Evolutionary conservation across 2,113 vertebrate species (phyloP).

Genomic region (Pristiophorus japonicus): DNA sequence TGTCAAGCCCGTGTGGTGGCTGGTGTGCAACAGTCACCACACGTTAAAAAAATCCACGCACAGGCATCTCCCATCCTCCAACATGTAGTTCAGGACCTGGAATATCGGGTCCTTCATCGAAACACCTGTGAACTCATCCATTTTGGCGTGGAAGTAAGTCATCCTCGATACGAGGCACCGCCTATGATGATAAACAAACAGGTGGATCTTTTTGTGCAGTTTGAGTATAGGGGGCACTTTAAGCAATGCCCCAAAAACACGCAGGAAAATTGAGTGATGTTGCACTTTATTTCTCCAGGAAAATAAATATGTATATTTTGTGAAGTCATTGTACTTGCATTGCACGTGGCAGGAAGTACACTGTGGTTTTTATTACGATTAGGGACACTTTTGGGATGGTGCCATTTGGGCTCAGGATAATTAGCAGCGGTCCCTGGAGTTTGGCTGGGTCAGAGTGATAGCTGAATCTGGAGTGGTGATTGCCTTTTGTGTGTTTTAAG

Average conservation of each 20-base stretch:
- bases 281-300: background rate
- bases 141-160: too few species aligned
- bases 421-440: background rate
- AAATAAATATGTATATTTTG: background rate
- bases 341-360: background rate
- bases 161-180: too few species aligned
- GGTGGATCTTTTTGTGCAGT: background rate
- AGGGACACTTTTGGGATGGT: background rate
- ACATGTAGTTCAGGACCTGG: too few species aligned
- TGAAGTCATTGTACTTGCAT: background rate
- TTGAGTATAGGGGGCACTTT: background rate
- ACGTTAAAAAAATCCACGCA: too few species aligned
- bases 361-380: background rate
- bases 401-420: background rate
- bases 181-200: too few species aligned
- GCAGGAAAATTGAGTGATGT: too few species aligned
- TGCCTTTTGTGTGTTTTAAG: background rate
- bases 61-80: too few species aligned
- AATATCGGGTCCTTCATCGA: too few species aligned
- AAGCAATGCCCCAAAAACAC: background rate
- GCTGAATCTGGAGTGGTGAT: background rate
- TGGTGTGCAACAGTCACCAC: too few species aligned
- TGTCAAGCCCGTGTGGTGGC: too few species aligned
- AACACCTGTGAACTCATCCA: too few species aligned
- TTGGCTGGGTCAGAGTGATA: conserved; percentile 20